These are phyloP conservation scores for Drosophila bocki DNA, from an alignment of 1,140 invertebrate species.

Conservation along the genomic window DNA sequence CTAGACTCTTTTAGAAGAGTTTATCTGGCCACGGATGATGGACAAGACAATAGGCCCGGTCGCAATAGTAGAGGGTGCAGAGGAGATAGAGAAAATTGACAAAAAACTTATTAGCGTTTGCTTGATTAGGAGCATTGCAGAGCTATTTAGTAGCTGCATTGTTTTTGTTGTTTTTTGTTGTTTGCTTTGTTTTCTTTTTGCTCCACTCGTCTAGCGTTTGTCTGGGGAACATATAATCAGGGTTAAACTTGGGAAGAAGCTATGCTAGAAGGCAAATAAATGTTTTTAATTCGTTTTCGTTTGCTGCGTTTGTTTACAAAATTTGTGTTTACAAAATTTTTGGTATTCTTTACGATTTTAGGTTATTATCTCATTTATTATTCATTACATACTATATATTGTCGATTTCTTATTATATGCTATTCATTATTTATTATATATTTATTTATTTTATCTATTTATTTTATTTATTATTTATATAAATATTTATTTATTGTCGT, in stretches of 20 bases:
- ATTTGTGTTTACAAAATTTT: too few species aligned
- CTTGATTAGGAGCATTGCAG: not conserved
- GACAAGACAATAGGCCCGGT: not conserved
- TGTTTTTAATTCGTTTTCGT: not conserved
- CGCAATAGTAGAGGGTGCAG: not conserved
- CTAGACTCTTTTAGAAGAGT: too few species aligned
- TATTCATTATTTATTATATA: too few species aligned
- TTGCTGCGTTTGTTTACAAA: too few species aligned
- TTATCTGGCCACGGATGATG: too few species aligned
- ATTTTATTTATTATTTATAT: too few species aligned
- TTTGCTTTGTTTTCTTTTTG: not conserved
- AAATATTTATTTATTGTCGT: too few species aligned
- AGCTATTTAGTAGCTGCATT: not conserved
- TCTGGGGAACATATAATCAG: not conserved
- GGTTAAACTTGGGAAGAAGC: not conserved
- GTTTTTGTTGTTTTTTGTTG: not conserved
- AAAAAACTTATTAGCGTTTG: not conserved
- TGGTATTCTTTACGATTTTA: too few species aligned
- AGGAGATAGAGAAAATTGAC: not conserved
- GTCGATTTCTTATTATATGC: too few species aligned
- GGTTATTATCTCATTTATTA: too few species aligned
- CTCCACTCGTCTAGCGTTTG: not conserved
- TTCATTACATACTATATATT: too few species aligned
- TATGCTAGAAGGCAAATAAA: slow-evolving; percentile 1
- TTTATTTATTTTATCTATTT: too few species aligned